Evolutionary conservation across 2,888 invertebrate genomes (phyloP).

Genomic region (Coelinius sp.): DNA sequence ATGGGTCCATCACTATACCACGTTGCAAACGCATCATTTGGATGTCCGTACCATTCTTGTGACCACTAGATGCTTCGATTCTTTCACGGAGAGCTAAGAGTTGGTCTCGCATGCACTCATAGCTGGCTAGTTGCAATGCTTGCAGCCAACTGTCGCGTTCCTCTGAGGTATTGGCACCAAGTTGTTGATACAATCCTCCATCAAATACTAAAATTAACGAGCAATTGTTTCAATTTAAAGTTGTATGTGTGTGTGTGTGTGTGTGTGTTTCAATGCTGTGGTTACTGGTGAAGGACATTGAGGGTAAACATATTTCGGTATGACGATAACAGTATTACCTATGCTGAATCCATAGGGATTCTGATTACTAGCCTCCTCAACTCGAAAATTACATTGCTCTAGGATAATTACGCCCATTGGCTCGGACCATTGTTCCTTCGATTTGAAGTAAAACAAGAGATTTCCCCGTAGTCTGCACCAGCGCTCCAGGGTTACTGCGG

Average conservation of each 20-base stretch:
- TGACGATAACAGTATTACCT: slow-evolving; percentile 73
- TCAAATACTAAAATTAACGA: slow-evolving; percentile 80
- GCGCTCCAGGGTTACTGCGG: slow-evolving; percentile 81
- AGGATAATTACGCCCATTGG: slow-evolving; percentile 90
- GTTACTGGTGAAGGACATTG: too few species aligned
- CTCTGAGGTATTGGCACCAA: slow-evolving; percentile 84
- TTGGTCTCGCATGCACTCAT: slow-evolving; percentile 84
- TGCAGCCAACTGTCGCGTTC: slow-evolving; percentile 91
- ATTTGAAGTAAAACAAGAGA: slow-evolving; percentile 93
- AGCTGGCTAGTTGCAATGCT: slow-evolving; percentile 87
- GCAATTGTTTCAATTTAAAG: background rate
- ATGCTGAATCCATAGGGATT: slow-evolving; percentile 86
- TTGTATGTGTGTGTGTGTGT: too few species aligned
- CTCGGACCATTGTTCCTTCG: slow-evolving; percentile 89
- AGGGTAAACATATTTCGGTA: background rate
- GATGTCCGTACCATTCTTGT: slow-evolving; percentile 78
- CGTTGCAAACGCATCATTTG: slow-evolving; percentile 80
- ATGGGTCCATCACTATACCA: slow-evolving; percentile 83
- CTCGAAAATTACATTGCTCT: slow-evolving; percentile 86
- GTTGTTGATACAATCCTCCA: slow-evolving; percentile 84
- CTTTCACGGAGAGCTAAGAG: slow-evolving; percentile 77
- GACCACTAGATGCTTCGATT: slow-evolving; percentile 76
- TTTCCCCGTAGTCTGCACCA: slow-evolving; percentile 96
- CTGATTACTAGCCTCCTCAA: slow-evolving; percentile 78
- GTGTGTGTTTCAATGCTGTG: too few species aligned